Evolutionary conservation across 2,113 vertebrate genomes (phyloP).

Genomic region (human): GRCh38 chr9:40350001-40350500

Average conservation of each 20-base stretch:
- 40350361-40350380: constrained; percentile 76
- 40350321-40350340: constrained; percentile 85
- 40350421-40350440: background rate
- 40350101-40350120: constrained; percentile 60
- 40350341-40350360: constrained; percentile 60
- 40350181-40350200: constrained; percentile 88
- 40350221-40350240: constrained; percentile 83
- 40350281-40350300: constrained; percentile 85
- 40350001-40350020: constrained; percentile 70
- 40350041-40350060: constrained; percentile 57
- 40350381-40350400: constrained; percentile 58
- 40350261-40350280: constrained; percentile 71
- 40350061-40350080: constrained; percentile 69
- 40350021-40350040: constrained; percentile 61
- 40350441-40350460: background rate
- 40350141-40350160: constrained; percentile 82
- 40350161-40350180: constrained; percentile 82
- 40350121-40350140: constrained; percentile 77
- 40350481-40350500: constrained; percentile 58
- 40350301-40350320: constrained; percentile 83
- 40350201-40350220: constrained; percentile 79
- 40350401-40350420: constrained; percentile 49
- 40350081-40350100: constrained; percentile 58
- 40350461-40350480: constrained; percentile 58
- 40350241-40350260: constrained; percentile 80